Evolutionary conservation across 2,888 invertebrate species (phyloP).

Genomic region (Adineta ricciae): DNA sequence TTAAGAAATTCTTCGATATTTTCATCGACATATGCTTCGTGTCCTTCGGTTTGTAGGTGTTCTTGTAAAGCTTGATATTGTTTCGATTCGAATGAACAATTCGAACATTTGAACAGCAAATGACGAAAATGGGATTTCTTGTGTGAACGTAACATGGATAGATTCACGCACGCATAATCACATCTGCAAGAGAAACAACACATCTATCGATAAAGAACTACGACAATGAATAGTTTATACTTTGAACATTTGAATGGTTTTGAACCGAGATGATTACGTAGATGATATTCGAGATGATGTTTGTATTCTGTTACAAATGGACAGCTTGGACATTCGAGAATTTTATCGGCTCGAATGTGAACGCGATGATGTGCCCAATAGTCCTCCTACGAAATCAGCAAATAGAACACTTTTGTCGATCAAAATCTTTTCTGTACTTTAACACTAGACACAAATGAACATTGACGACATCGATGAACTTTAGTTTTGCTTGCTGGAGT

Average conservation of each 20-base stretch:
- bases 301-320: slow-evolving; percentile 97
- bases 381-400: slow-evolving; percentile 53
- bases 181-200: no score
- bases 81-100: slow-evolving; percentile 31
- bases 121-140: slow-evolving; percentile 69
- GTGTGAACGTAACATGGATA: slow-evolving; percentile 96
- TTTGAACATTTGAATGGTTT: slow-evolving; percentile 88
- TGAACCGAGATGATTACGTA: slow-evolving; percentile 81
- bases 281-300: slow-evolving; percentile 91
- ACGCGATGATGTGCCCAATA: slow-evolving; percentile 80
- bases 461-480: slow-evolving; percentile 19
- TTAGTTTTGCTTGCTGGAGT: not conserved
- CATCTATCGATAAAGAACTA: no score
- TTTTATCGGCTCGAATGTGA: slow-evolving; percentile 85
- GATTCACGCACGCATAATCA: slow-evolving; percentile 68
- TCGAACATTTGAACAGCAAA: slow-evolving; percentile 26
- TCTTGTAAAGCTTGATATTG: slow-evolving; percentile 29
- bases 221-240: no score
- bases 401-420: not conserved
- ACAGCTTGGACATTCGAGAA: slow-evolving; percentile 78
- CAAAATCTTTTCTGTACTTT: not conserved
- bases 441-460: slow-evolving; percentile 11
- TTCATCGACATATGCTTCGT: not conserved
- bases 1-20: slow-evolving; percentile 20
- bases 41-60: slow-evolving; percentile 25